These are phyloP conservation scores for Brachionus paranguensis DNA, from an alignment of 1,140 invertebrate species.

Conservation along the genomic window DNA sequence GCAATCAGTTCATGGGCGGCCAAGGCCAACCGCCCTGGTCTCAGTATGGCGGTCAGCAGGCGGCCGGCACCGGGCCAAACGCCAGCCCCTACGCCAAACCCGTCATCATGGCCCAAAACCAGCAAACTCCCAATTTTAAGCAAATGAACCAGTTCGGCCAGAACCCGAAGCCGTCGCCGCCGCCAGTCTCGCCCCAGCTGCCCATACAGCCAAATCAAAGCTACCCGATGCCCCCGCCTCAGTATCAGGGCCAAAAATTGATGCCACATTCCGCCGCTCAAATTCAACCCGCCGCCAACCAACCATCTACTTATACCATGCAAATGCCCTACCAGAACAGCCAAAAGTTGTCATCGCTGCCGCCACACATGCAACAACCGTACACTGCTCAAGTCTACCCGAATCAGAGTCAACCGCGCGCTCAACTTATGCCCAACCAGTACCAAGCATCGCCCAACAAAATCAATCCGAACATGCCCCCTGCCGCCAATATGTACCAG, in stretches of 20 bases:
- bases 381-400: background rate
- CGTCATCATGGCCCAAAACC: background rate
- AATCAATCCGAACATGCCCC: background rate
- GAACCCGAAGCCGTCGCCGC: background rate
- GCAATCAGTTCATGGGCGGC: background rate
- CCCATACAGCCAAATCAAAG: background rate
- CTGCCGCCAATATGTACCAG: background rate
- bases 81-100: background rate
- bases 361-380: conserved; percentile 1
- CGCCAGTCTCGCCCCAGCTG: background rate
- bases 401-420: background rate
- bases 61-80: background rate
- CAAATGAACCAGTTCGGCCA: background rate
- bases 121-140: background rate
- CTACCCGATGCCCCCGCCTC: background rate
- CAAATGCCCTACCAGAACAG: background rate
- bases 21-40: background rate
- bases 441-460: conserved; percentile 25
- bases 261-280: background rate
- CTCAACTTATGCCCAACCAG: background rate
- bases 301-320: background rate
- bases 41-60: background rate
- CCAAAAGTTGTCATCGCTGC: background rate
- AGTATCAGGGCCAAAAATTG: background rate
- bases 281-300: background rate